Percentiles rank a stretch among this genome's conserved stretches.
Conservation (phyloP, 2,113 vertebrate species). For the Sander lucioperca region DNA sequence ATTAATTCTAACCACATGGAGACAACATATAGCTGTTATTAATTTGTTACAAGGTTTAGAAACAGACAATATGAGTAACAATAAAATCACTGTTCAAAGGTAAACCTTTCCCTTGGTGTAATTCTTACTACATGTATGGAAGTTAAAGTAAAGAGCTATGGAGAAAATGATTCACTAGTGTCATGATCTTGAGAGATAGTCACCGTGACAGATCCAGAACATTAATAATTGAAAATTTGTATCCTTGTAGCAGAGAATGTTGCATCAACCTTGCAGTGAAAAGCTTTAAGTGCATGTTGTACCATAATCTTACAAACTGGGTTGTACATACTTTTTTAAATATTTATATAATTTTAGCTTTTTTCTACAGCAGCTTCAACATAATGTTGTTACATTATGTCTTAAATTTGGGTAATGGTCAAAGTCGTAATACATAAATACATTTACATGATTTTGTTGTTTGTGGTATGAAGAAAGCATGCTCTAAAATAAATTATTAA, state of each 20-base stretch:
- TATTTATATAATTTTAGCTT: not conserved
- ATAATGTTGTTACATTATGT: not conserved
- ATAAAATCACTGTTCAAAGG: not conserved
- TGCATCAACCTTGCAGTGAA: not conserved
- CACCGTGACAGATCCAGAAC: not conserved
- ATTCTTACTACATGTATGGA: not conserved
- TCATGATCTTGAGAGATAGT: constrained; percentile 1
- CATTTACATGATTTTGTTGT: not conserved
- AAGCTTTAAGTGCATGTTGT: not conserved
- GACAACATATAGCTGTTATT: too few relatives aligned
- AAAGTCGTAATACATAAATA: not conserved
- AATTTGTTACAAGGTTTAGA: too few relatives aligned
- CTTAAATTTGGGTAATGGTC: not conserved
- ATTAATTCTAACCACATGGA: too few relatives aligned
- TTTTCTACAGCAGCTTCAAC: not conserved
- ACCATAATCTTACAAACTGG: not conserved
- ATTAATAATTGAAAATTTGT: not conserved
- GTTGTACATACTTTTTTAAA: not conserved
- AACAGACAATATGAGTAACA: too few relatives aligned
- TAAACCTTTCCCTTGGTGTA: not conserved
- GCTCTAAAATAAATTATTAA: not conserved
- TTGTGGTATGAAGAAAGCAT: not conserved
- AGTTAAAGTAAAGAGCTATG: not conserved
- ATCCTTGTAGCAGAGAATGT: not conserved
- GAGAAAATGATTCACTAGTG: not conserved